Evolutionary conservation across 1,140 invertebrate genomes (phyloP), one percentile per base, ranked within the genome.

Genomic region (Drosophila ohnishii): DNA sequence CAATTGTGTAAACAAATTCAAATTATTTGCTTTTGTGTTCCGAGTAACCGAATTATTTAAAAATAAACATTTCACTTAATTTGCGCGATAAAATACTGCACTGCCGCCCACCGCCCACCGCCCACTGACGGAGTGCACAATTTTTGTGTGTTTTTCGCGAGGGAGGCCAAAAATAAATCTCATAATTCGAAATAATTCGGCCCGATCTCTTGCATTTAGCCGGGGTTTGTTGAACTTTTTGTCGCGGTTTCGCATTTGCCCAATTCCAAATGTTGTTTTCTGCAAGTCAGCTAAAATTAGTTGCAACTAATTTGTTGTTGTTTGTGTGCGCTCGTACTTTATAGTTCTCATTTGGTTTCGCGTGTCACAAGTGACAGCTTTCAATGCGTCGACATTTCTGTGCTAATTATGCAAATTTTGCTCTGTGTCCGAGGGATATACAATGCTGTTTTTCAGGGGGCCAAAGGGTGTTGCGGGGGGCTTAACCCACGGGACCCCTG

Each of bases 341-440:
- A 61, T 71, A 34, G 65, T 66, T 64, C 42, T 45, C 51, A 42
- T 71, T 82, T 53, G 53, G 44, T 67, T 64, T 74, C 32, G 78
- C 48, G 71, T 83, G 83, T 86, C 83, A 83, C 65, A 77, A 74
- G 79, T 87, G 83, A 86, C 83, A 86, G 83, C 79, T 86, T 69
- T 78, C 82, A 71, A 86, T 86, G 78, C 75, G 70, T 59, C 55
- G 51, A 72, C 53, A 55, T 70, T 67, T 82, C 79, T 70, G 56
- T 76, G 79, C 83, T 86, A 86, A 86, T 86, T 86, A 86, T 86
- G 83, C 83, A 87, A 83, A 87, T 86, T 73, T 70, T 45, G 34
- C 67, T 28, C 25, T 22, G 25, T 32, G 47, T 66, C 47, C 45
- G 47, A 25, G 34, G n/a, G 64, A 25, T 28, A 28, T 37, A 57